A percentile compares a stretch with the other conserved stretches of the same genome.
These are phyloP conservation scores for Parazoanthus swiftii DNA, from an alignment of 92 coral and sea anemone genomes.

Conservation along the genomic window DNA sequence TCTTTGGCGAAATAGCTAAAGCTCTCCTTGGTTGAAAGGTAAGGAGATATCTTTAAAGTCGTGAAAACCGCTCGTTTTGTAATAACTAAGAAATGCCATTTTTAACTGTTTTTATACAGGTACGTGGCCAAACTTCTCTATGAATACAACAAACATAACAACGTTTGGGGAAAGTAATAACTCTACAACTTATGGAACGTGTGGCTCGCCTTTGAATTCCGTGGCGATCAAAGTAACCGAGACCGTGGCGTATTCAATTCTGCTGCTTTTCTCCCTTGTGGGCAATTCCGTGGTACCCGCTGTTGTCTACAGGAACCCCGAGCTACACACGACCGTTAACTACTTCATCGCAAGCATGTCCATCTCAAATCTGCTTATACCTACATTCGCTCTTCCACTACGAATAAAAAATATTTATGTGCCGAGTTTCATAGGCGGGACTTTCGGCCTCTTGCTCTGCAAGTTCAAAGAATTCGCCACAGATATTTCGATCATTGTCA, in stretches of 20 bases:
- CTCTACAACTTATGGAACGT: too few relatives aligned
- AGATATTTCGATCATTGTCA: not conserved
- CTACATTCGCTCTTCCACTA: not conserved
- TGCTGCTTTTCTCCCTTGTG: not conserved
- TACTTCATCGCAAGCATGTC: conserved; percentile 23
- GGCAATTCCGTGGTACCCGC: conserved; percentile 2
- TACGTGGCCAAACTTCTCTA: too few relatives aligned
- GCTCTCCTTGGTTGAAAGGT: too few relatives aligned
- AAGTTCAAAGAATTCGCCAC: not conserved
- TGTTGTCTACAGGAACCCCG: not conserved
- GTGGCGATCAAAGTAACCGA: too few relatives aligned
- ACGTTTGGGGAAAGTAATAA: too few relatives aligned
- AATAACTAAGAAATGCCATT: too few relatives aligned
- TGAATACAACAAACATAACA: too few relatives aligned
- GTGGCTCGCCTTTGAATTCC: too few relatives aligned
- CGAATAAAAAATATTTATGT: not conserved
- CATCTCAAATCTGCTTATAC: not conserved
- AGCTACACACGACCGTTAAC: conserved; percentile 1
- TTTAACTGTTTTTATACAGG: too few relatives aligned
- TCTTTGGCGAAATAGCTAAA: too few relatives aligned
- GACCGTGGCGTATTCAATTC: not conserved
- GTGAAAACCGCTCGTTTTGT: too few relatives aligned
- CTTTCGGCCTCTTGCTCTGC: not conserved
- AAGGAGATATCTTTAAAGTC: too few relatives aligned
- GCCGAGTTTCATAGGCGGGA: not conserved